phyloP scores from a whole-genome alignment of 2,797 vertebrate species.

The Argentina silus region DNA sequence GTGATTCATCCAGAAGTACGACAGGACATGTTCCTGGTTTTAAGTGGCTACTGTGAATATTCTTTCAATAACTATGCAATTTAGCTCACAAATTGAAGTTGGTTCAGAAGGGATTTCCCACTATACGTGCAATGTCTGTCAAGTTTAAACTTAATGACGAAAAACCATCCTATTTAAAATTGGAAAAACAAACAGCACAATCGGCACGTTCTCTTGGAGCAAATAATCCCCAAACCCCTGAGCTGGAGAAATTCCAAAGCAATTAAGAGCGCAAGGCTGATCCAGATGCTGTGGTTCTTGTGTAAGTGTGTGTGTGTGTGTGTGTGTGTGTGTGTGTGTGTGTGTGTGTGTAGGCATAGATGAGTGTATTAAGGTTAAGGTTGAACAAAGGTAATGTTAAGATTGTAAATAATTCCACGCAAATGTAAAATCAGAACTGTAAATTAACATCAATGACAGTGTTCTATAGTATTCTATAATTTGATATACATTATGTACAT shows the following conservation, averaged over 20 bases:
- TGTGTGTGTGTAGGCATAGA: background rate
- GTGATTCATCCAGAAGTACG: background rate
- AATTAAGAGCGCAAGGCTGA: slow-evolving; percentile 20
- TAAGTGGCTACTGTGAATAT: background rate
- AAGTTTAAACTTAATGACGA: background rate
- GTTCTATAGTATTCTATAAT: no score
- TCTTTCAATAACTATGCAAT: background rate
- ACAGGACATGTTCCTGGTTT: background rate
- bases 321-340: background rate
- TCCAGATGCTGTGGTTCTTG: slow-evolving; percentile 11
- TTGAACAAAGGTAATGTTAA: no score
- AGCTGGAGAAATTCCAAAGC: slow-evolving; percentile 23
- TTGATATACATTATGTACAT: no score
- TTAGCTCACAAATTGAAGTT: background rate
- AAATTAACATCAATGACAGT: no score
- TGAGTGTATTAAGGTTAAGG: background rate
- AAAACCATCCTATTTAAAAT: background rate
- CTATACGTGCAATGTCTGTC: background rate
- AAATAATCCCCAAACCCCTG: slow-evolving; percentile 25
- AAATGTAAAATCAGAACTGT: no score
- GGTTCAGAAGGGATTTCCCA: background rate
- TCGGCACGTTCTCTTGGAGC: background rate
- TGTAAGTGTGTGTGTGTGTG: background rate
- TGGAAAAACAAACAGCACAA: background rate
- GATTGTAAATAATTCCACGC: no score